A percentile compares a stretch with the other conserved stretches of the same genome.
Evolutionary conservation across 2,797 vertebrate genomes (phyloP).

Genomic region (Chaenodraco wilsoni): DNA sequence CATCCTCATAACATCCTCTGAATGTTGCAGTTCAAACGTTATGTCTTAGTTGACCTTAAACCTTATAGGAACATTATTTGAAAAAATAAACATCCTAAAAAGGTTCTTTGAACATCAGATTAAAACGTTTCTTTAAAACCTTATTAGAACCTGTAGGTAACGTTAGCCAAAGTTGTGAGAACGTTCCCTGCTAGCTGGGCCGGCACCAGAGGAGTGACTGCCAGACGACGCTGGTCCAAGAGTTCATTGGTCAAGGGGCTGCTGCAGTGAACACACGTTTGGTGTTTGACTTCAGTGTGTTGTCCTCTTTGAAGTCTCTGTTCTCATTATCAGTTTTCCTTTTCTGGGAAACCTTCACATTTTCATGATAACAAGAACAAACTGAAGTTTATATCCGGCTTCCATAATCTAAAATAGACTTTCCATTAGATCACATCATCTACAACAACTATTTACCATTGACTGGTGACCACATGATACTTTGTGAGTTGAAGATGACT

Average conservation of each 20-base stretch:
- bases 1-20: no score
- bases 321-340: neutral
- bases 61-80: no score
- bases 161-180: no score
- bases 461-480: neutral
- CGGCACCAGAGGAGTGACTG: neutral
- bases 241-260: neutral
- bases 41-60: no score
- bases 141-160: no score
- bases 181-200: no score
- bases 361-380: conserved; percentile 3
- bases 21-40: no score
- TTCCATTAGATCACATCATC: neutral
- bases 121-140: no score
- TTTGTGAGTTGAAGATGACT: neutral
- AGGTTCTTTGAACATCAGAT: no score
- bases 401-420: neutral
- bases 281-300: neutral
- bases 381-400: neutral
- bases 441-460: neutral
- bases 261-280: conserved; percentile 1
- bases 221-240: neutral
- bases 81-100: no score
- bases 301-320: neutral
- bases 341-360: neutral